These are phyloP conservation scores for Chrysotoxum bicinctum DNA, from an alignment of 2,888 invertebrate species.

Conservation along the genomic window DNA sequence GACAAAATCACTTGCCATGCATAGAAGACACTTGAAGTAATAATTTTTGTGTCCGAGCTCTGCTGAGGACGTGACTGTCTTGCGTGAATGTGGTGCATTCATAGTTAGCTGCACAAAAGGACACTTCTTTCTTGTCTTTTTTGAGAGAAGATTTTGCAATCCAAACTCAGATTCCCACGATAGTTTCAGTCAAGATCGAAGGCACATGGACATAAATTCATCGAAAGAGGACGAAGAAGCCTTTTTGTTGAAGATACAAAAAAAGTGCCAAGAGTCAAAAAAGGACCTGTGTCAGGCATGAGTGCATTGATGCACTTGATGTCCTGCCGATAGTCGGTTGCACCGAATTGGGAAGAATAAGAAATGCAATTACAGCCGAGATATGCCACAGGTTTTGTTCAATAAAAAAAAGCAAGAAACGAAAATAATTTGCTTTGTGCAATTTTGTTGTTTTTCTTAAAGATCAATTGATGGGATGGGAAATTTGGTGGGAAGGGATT, in stretches of 20 bases:
- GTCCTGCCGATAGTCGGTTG: conserved; percentile 53
- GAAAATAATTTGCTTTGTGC: conserved; percentile 23
- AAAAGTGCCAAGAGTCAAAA: conserved; percentile 41
- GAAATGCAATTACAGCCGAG: conserved; percentile 38
- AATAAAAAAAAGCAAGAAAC: neutral
- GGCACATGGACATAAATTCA: conserved; percentile 68
- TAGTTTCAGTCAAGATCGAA: conserved; percentile 6
- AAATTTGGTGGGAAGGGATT: conserved; percentile 23
- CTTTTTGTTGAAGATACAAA: neutral
- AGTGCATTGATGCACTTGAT: conserved; percentile 69
- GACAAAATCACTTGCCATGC: neutral
- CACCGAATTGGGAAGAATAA: neutral
- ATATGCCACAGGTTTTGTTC: conserved; percentile 19
- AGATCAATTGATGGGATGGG: conserved; percentile 10
- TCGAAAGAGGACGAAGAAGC: conserved; percentile 30
- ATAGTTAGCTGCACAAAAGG: conserved; percentile 33
- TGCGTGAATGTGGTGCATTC: conserved; percentile 16
- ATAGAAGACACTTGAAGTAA: conserved; percentile 35
- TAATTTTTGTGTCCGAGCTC: conserved; percentile 3
- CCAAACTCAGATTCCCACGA: conserved; percentile 61
- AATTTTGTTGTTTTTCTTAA: conserved; percentile 12
- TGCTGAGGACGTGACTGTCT: conserved; percentile 20
- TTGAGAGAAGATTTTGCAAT: conserved; percentile 58
- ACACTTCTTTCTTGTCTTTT: conserved; percentile 21
- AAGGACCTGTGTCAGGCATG: conserved; percentile 69